Conservation (phyloP, 2,113 vertebrate species). For the Sceloporus undulatus region DNA sequence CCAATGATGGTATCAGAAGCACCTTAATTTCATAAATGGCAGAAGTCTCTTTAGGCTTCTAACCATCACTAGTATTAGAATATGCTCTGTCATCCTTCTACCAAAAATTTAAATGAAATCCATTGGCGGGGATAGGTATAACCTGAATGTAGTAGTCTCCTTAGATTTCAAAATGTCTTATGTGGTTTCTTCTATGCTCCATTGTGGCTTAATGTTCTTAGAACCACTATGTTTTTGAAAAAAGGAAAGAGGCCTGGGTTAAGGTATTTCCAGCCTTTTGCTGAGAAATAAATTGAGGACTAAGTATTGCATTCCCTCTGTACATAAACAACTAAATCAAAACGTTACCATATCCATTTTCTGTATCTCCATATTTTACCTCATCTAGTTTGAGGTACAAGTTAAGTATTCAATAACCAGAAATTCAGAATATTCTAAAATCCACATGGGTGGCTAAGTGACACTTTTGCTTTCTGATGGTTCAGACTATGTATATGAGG, state of each 20-base stretch:
- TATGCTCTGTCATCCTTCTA: neutral
- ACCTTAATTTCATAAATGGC: neutral
- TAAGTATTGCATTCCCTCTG: neutral
- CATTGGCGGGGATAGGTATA: neutral
- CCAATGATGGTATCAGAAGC: neutral
- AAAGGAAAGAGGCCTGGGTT: neutral
- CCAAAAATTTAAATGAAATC: neutral
- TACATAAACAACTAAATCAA: neutral
- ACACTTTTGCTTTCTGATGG: no score
- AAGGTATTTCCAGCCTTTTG: neutral
- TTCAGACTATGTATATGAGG: no score
- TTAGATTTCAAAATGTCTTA: constrained; percentile 31
- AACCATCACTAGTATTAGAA: neutral
- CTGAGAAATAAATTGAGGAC: neutral
- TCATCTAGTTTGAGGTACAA: no score
- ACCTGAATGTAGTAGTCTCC: neutral
- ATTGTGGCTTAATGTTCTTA: neutral
- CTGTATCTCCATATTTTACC: neutral
- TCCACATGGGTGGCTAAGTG: no score
- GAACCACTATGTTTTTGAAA: no score
- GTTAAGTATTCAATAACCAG: no score
- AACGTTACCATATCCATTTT: neutral
- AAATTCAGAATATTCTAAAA: no score
- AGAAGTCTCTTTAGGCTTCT: neutral
- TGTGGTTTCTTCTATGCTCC: neutral